These are phyloP conservation scores for Toxonevra muliebris DNA, from an alignment of 2,888 invertebrate genomes.

Conservation along the genomic window DNA sequence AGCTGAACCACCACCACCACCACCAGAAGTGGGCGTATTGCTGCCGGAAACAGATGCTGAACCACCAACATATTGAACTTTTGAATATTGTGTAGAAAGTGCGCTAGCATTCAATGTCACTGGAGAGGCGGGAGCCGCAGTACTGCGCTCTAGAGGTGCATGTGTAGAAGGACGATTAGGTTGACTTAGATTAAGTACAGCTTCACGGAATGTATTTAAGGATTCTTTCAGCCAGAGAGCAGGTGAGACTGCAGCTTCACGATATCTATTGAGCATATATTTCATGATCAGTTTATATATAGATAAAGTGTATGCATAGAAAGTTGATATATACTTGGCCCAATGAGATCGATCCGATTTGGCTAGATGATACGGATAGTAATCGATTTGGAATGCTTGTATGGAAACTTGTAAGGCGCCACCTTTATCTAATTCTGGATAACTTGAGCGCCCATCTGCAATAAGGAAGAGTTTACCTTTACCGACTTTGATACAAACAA, in stretches of 20 bases:
- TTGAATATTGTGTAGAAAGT: slow-evolving; percentile 46
- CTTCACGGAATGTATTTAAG: slow-evolving; percentile 79
- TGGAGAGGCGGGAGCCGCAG: slow-evolving; percentile 59
- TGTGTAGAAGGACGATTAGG: slow-evolving; percentile 66
- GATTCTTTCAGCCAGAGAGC: slow-evolving; percentile 89
- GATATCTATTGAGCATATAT: slow-evolving; percentile 66
- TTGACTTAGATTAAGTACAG: slow-evolving; percentile 79
- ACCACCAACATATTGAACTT: slow-evolving; percentile 38
- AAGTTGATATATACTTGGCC: slow-evolving; percentile 71
- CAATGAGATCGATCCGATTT: slow-evolving; percentile 88
- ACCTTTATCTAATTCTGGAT: slow-evolving; percentile 86
- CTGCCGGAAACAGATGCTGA: slow-evolving; percentile 44
- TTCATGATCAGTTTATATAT: too few relatives aligned
- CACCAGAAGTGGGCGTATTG: slow-evolving; percentile 45
- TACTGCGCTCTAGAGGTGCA: slow-evolving; percentile 63
- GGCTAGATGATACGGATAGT: slow-evolving; percentile 96
- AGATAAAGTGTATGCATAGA: background rate
- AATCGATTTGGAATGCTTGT: slow-evolving; percentile 87
- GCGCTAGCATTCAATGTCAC: slow-evolving; percentile 53
- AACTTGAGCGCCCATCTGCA: slow-evolving; percentile 82
- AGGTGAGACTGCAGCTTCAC: slow-evolving; percentile 82
- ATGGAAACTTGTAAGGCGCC: slow-evolving; percentile 94
- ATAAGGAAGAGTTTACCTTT: slow-evolving; percentile 32
- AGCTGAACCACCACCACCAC: slow-evolving; percentile 47
- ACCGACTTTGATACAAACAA: background rate